These are phyloP conservation scores for Drosophila cracens DNA, from an alignment of 2,888 invertebrate species.

Conservation along the genomic window DNA sequence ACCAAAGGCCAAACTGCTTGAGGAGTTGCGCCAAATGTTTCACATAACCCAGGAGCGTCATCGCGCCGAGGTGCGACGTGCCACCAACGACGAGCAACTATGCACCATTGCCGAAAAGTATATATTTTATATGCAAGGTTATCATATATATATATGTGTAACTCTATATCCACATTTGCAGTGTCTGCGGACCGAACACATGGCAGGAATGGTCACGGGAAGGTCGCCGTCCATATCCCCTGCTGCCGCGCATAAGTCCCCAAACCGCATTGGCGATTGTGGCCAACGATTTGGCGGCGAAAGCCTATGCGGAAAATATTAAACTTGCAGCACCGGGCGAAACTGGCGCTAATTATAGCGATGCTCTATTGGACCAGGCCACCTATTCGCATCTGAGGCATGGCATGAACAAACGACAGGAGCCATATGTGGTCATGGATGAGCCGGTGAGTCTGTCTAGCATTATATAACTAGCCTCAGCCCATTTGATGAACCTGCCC, in stretches of 20 bases:
- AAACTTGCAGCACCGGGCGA: slow-evolving; percentile 86
- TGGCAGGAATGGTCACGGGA: slow-evolving; percentile 93
- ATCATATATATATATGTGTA: slow-evolving; percentile 23
- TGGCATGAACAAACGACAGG: slow-evolving; percentile 46
- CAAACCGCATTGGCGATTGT: slow-evolving; percentile 93
- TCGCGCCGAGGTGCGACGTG: slow-evolving; percentile 95
- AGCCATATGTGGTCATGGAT: slow-evolving; percentile 76
- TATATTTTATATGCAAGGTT: slow-evolving; percentile 64
- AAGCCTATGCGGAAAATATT: slow-evolving; percentile 88
- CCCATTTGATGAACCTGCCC: slow-evolving; percentile 16
- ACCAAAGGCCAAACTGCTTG: slow-evolving; percentile 93
- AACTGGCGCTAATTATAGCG: slow-evolving; percentile 79
- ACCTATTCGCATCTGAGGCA: slow-evolving; percentile 51
- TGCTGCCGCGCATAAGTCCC: slow-evolving; percentile 93
- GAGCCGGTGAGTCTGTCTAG: slow-evolving; percentile 83
- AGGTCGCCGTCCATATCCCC: slow-evolving; percentile 92
- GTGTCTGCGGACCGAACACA: slow-evolving; percentile 89
- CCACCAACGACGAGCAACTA: slow-evolving; percentile 95
- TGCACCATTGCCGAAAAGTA: slow-evolving; percentile 96
- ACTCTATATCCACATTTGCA: slow-evolving; percentile 69
- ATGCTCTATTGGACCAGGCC: slow-evolving; percentile 69
- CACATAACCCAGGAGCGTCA: slow-evolving; percentile 96
- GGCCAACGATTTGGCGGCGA: slow-evolving; percentile 91
- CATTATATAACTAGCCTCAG: slow-evolving; percentile 56
- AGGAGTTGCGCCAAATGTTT: slow-evolving; percentile 92